Conservation (phyloP, 2,797 vertebrate species). For the Rhabdophis nuchalis region DNA sequence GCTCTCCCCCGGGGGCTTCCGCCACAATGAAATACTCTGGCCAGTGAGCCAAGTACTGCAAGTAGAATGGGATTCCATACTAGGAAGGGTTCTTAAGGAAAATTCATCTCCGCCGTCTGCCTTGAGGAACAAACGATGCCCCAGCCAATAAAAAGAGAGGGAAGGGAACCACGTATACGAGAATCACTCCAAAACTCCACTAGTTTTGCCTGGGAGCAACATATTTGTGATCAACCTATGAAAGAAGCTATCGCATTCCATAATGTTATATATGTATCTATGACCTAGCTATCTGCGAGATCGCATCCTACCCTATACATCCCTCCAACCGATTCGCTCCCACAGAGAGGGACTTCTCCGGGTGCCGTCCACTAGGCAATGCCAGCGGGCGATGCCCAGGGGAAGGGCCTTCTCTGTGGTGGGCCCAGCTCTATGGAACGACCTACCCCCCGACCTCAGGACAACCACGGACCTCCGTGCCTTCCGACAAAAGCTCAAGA, state of each 20-base stretch:
- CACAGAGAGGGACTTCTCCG: no score
- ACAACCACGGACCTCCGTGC: no score
- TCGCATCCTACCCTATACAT: no score
- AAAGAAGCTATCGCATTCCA: neutral
- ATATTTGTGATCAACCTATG: neutral
- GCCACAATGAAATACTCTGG: conserved; percentile 96
- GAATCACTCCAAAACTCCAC: neutral
- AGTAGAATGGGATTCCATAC: conserved; percentile 96
- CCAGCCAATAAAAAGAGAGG: neutral
- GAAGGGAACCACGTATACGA: neutral
- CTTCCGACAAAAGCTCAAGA: no score
- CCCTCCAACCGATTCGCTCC: no score
- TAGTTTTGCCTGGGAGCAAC: neutral
- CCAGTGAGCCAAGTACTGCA: conserved; percentile 98
- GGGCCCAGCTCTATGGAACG: no score
- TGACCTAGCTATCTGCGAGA: no score
- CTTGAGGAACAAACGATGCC: neutral
- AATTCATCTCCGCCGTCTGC: neutral
- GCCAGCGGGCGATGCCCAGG: no score
- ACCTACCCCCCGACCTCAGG: no score
- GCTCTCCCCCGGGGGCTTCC: conserved; percentile 90
- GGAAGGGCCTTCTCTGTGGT: no score
- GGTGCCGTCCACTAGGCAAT: no score
- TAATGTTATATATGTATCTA: neutral
- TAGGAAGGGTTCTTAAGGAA: conserved; percentile 67